Evolutionary conservation across 2,113 vertebrate species (phyloP), one percentile per base, ranked within the genome.

Genomic region (Chlamydotis undulata): DNA sequence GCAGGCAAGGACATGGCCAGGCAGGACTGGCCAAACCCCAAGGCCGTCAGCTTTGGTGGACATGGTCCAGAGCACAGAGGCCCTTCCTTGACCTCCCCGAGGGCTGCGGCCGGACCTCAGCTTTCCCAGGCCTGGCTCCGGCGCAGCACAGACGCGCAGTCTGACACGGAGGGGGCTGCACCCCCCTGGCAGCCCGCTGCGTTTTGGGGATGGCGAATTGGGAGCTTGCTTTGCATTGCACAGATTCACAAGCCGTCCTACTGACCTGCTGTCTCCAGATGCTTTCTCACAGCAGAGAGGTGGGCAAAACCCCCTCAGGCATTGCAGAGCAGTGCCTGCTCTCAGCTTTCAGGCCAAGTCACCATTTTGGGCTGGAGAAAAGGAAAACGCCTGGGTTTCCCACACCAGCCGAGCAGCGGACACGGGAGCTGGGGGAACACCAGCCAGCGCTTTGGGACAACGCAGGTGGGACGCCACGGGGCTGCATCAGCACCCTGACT

Each of bases 191-290:
- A 23, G 9, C 41, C 43, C 2, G 4, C 71, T 60, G 68, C 4
- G 0, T 3, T 45, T 5, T 23, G 43, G 77, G 47, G 67, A 29
- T 2, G 11, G 47, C 0, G 3, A 49, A 5, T 0, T 23, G n/a
- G 2, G 63, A 86, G 47, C 52, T 89, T 19, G 5, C 57, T 19
- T 12, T 17, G 67, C 71, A 2, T 3, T 4, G 4, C 83, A 47
- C 50, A 31, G n/a, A 26, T 7, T 4, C 57, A 9, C 0, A 4
- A 89, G 76, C 71, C 81, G 12, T 17, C 47, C 61, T 14, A 26
- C 59, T 55, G 22, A 6, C 45, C 90, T 22, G 65, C 88, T 21
- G 41, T 6, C 74, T n/a, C 73, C 75, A 64, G 60, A 10, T 3
- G 57, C 43, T n/a, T 76, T 37, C 37, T 22, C 7, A 3, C 13